Percentiles rank a stretch among this genome's conserved stretches.
Evolutionary conservation across 2,113 vertebrate species (phyloP).

Genomic region (Larimichthys polyactis): DNA sequence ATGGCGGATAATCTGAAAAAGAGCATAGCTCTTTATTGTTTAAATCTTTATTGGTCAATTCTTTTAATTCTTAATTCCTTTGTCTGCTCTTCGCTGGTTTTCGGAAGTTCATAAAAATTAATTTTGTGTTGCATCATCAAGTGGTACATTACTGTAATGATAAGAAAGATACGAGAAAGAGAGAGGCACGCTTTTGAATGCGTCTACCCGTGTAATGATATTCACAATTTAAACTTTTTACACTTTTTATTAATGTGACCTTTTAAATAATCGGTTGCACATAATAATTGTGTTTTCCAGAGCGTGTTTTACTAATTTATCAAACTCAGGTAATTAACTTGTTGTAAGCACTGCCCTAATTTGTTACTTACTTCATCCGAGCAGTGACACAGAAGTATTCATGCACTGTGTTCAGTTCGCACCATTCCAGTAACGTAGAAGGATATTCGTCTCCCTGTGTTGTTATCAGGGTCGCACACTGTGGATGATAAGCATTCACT

Average conservation of each 20-base stretch:
- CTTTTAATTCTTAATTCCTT: constrained; percentile 44
- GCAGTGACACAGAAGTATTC: background rate
- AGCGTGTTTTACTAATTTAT: constrained; percentile 24
- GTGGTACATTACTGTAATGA: constrained; percentile 29
- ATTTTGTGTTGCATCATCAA: constrained; percentile 52
- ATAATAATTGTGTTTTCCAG: constrained; percentile 1
- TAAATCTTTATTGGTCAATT: constrained; percentile 30
- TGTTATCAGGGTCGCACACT: background rate
- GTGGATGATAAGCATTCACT: constrained; percentile 54
- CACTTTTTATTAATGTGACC: constrained; percentile 35
- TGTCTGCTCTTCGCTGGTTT: constrained; percentile 38
- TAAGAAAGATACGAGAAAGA: constrained; percentile 1
- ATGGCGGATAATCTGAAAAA: constrained; percentile 30
- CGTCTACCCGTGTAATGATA: constrained; percentile 15
- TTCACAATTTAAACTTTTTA: constrained; percentile 26
- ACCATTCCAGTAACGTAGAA: background rate
- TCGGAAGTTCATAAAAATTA: constrained; percentile 33
- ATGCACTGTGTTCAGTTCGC: constrained; percentile 13
- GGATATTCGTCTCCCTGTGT: constrained; percentile 15
- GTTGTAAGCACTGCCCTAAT: constrained; percentile 17
- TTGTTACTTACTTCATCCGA: constrained; percentile 10
- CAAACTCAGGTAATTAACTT: constrained; percentile 51
- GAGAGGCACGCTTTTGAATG: background rate
- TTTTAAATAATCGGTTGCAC: constrained; percentile 23
- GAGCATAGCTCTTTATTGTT: constrained; percentile 34